phyloP scores from a whole-genome alignment of 1,140 invertebrate species.

The Andrena cerasifolii region DNA sequence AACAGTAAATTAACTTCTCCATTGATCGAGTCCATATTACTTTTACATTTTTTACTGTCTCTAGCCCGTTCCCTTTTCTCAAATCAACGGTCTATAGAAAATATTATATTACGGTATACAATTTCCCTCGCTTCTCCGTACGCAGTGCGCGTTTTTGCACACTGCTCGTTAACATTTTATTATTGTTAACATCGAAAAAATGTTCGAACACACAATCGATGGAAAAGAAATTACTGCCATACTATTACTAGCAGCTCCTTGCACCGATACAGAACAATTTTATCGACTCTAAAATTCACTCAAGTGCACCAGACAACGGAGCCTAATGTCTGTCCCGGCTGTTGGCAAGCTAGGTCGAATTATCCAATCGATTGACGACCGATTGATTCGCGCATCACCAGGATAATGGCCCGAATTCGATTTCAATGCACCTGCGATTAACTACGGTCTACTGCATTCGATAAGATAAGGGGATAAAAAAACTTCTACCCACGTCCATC shows the following conservation, averaged over 20 bases:
- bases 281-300: constrained; percentile 39
- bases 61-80: too few species aligned
- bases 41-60: too few species aligned
- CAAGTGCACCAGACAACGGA: constrained; percentile 49
- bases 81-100: too few species aligned
- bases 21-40: too few species aligned
- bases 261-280: constrained; percentile 52
- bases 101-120: too few species aligned
- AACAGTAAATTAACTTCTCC: too few species aligned
- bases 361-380: constrained; percentile 76
- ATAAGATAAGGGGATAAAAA: constrained; percentile 50
- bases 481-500: neutral
- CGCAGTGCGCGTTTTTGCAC: too few species aligned
- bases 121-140: too few species aligned
- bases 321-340: constrained; percentile 45
- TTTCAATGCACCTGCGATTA: constrained; percentile 68
- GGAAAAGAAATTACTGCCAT: neutral
- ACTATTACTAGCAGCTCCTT: neutral
- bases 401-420: constrained; percentile 74
- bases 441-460: constrained; percentile 68
- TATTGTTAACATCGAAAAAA: too few species aligned
- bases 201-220: neutral
- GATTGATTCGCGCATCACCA: constrained; percentile 75
- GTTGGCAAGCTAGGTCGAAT: constrained; percentile 66
- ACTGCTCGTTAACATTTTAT: too few species aligned